These are phyloP conservation scores for Clarias macrocephalus DNA, from an alignment of 2,113 vertebrate species.

Conservation along the genomic window DNA sequence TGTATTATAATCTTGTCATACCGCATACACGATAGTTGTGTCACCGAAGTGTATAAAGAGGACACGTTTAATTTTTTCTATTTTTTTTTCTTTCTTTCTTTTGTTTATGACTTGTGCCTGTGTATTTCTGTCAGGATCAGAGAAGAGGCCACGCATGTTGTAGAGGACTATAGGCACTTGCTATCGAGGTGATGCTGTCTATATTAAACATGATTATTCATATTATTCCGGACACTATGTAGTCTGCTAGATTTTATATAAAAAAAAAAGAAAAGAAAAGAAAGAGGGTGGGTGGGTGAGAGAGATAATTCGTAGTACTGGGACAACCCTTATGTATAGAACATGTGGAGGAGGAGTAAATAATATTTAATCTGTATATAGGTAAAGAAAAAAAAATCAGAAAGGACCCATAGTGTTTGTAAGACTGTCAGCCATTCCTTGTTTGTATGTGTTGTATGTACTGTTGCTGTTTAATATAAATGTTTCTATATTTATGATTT, in stretches of 20 bases:
- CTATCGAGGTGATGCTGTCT: slow-evolving; percentile 93
- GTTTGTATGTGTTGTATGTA: slow-evolving; percentile 99
- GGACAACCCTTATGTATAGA: slow-evolving; percentile 89
- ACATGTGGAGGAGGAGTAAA: slow-evolving; percentile 79
- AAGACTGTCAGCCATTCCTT: slow-evolving; percentile 96
- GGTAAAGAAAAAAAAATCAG: slow-evolving; percentile 82
- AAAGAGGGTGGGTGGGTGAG: too few relatives aligned
- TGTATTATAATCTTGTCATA: slow-evolving; percentile 79
- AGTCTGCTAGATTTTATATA: slow-evolving; percentile 99
- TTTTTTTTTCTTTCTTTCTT: slow-evolving; percentile 80
- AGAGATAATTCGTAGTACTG: slow-evolving; percentile 87
- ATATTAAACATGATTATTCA: slow-evolving; percentile 86
- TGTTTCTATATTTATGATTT: slow-evolving; percentile 99
- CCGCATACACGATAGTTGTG: slow-evolving; percentile 73
- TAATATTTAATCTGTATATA: slow-evolving; percentile 77
- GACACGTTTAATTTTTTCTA: slow-evolving; percentile 70
- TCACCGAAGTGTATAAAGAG: slow-evolving; percentile 82
- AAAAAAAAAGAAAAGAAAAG: neutral
- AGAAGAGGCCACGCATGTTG: slow-evolving; percentile 84
- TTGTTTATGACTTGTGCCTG: slow-evolving; percentile 91
- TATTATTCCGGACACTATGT: slow-evolving; percentile 99
- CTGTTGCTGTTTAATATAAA: slow-evolving; percentile 98
- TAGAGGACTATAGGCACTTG: slow-evolving; percentile 94
- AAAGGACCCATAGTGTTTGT: slow-evolving; percentile 94
- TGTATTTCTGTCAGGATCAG: slow-evolving; percentile 85